Conservation (phyloP, 1,140 invertebrate genomes). For the Cataglyphis hispanica region DNA sequence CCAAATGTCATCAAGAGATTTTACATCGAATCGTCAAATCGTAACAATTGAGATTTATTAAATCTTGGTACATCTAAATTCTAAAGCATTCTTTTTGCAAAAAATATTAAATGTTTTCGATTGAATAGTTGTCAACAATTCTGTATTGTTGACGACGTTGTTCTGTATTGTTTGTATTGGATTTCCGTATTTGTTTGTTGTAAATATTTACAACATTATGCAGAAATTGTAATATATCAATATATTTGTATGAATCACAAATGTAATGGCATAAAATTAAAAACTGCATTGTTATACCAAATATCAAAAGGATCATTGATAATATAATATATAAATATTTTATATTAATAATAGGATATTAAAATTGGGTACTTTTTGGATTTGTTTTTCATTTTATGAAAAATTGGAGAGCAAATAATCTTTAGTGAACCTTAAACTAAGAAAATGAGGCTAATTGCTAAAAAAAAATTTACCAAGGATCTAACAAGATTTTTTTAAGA, state of each 20-base stretch:
- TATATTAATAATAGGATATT: too few species aligned
- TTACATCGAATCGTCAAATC: slow-evolving; percentile 8
- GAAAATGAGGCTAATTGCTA: too few species aligned
- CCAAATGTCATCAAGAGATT: slow-evolving; percentile 18
- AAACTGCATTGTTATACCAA: slow-evolving; percentile 4
- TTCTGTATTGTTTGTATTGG: too few species aligned
- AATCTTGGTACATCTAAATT: neutral
- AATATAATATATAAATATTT: too few species aligned
- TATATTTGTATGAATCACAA: slow-evolving; percentile 23
- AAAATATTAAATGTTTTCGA: slow-evolving; percentile 15
- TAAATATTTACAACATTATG: neutral
- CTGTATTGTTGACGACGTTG: too few species aligned
- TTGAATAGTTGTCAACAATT: neutral
- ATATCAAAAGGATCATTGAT: neutral
- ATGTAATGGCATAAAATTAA: slow-evolving; percentile 18
- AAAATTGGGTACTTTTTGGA: too few species aligned
- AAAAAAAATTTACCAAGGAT: too few species aligned
- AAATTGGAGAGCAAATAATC: too few species aligned
- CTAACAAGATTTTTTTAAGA: too few species aligned
- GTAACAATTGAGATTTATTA: slow-evolving; percentile 13
- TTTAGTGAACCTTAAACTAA: too few species aligned
- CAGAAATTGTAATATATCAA: neutral
- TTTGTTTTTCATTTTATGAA: too few species aligned
- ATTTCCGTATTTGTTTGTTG: slow-evolving; percentile 1
- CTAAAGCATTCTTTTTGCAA: neutral